Evolutionary conservation across 2,113 vertebrate genomes (phyloP).

Genomic region (Proteles cristata): DNA sequence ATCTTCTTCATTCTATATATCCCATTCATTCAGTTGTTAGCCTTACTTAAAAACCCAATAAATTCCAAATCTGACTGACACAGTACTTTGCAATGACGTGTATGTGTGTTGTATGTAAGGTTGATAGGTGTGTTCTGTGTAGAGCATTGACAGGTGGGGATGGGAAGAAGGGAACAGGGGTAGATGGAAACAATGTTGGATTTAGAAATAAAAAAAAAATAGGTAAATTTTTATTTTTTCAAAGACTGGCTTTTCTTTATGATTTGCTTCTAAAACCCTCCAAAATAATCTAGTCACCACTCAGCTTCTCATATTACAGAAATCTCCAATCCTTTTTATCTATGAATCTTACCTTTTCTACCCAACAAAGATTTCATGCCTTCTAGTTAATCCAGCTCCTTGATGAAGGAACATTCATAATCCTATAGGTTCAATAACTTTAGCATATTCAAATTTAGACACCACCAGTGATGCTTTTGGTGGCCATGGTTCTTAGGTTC

Average conservation of each 20-base stretch:
- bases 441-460: background rate
- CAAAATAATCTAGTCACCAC: background rate
- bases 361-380: background rate
- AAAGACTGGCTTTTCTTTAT: background rate
- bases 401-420: background rate
- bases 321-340: background rate
- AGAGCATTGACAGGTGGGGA: background rate
- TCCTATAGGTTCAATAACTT: background rate
- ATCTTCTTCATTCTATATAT: background rate
- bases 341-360: background rate
- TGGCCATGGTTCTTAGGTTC: accelerated
- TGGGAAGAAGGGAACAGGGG: accelerated
- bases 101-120: background rate
- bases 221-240: background rate
- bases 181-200: background rate
- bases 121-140: background rate
- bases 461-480: background rate
- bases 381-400: background rate
- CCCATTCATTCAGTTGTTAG: background rate
- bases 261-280: background rate
- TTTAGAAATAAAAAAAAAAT: background rate
- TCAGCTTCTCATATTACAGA: background rate
- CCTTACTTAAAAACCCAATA: background rate
- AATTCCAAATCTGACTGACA: background rate
- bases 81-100: background rate